These are phyloP conservation scores for Oryzias sinensis DNA, from an alignment of 2,797 vertebrate species.

Conservation along the genomic window DNA sequence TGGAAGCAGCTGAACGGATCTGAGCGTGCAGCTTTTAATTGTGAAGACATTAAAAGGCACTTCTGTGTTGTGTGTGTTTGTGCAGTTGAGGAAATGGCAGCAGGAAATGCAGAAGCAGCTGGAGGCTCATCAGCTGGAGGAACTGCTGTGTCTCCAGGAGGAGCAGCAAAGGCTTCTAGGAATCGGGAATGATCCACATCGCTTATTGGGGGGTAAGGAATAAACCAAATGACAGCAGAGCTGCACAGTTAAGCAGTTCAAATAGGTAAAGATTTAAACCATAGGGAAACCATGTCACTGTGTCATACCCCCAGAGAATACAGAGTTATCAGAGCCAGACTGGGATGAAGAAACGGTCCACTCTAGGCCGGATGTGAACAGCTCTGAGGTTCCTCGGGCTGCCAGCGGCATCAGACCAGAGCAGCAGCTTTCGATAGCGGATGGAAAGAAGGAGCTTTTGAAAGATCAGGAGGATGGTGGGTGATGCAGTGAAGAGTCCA, in stretches of 20 bases:
- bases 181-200: constrained; percentile 55
- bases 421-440: constrained; percentile 8
- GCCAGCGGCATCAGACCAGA: constrained; percentile 4
- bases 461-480: constrained; percentile 12
- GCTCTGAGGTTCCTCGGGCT: not conserved
- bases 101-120: constrained; percentile 90
- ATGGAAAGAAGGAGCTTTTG: constrained; percentile 2
- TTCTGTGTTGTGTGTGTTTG: constrained; percentile 15
- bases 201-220: constrained; percentile 39
- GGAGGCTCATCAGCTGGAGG: constrained; percentile 87
- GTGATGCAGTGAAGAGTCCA: constrained; percentile 38
- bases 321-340: constrained; percentile 22
- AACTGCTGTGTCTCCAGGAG: constrained; percentile 84
- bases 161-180: constrained; percentile 85
- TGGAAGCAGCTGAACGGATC: too few relatives aligned
- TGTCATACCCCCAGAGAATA: constrained; percentile 18
- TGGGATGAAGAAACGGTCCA: constrained; percentile 26
- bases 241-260: not conserved
- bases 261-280: not conserved
- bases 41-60: not conserved
- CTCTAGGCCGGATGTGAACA: not conserved
- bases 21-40: too few relatives aligned
- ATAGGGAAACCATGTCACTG: constrained; percentile 1
- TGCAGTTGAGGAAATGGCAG: constrained; percentile 88
- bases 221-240: not conserved